Conservation (phyloP, 2,797 vertebrate species). For the Anguilla megastoma region DNA sequence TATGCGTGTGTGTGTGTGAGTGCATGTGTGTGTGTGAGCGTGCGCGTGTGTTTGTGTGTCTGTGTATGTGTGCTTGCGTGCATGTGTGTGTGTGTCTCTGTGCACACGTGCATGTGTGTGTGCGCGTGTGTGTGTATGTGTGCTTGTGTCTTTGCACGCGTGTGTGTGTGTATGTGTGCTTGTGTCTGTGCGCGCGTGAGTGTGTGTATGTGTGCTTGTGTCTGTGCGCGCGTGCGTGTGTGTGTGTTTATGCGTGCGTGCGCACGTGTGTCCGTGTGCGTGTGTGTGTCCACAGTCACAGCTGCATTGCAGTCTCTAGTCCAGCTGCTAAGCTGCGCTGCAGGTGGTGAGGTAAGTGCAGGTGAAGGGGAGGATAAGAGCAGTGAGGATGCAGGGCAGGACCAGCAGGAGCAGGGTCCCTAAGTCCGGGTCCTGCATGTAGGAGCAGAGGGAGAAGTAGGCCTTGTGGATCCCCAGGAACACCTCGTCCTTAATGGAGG, state of each 20-base stretch:
- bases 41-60: not conserved
- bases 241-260: no score
- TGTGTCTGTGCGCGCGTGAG: no score
- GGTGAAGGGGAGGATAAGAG: slow-evolving; percentile 58
- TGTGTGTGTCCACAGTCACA: not conserved
- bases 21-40: no score
- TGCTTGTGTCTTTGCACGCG: no score
- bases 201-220: no score
- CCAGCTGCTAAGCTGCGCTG: not conserved
- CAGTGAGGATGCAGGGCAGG: slow-evolving; percentile 51
- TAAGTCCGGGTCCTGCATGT: slow-evolving; percentile 57
- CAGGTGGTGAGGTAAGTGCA: slow-evolving; percentile 47
- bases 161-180: no score
- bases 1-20: no score
- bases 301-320: not conserved
- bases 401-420: slow-evolving; percentile 54
- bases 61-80: not conserved
- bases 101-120: not conserved
- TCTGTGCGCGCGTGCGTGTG: no score
- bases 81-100: no score
- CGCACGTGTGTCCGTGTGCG: no score
- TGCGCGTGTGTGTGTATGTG: no score
- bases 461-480: slow-evolving; percentile 63
- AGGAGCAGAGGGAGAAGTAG: slow-evolving; percentile 61
- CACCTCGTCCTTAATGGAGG: slow-evolving; percentile 50